Base-by-base conservation (phyloP, 92 coral and sea anemone genomes). In the Zoanthus sociatus region DNA sequence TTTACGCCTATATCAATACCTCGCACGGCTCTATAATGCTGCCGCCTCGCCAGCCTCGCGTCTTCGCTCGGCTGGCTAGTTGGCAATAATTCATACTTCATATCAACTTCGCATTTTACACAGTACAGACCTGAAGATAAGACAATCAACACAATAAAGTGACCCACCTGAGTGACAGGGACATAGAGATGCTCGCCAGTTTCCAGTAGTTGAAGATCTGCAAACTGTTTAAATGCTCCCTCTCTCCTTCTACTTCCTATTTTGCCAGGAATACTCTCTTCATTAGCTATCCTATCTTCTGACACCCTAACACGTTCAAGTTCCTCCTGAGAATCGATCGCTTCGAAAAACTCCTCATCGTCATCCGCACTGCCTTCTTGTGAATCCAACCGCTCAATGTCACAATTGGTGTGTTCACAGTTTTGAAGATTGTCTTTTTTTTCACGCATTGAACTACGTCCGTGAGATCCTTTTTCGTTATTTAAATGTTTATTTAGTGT, bases 271-370 rank as follows among this genome's bases (percentile, higher is more conserved):
- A 56, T 76, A 26, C 6, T 26, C 82, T 48, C 85, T 75, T 30
- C 45, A 11, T 17, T 42, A 31, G 64, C 31, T 51, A 77, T 73
- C 6, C 45, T 20, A 6, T 75, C 90, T 26, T 72, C 88, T 16
- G 53, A 76, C 75, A 75, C 84, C 32, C 77, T 58, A 8, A 77
- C 89, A 10, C 79, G 88, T 31, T 86, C 93, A 15, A 83, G 70
- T 16, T 94, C 93, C 5, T 90, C 94, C 68, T 90, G 94, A 9
- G 92, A 90, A 83, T 97, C 99, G 31, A 97, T 90, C 0, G 99
- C 98, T 84, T 97, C 99, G 67, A 95, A 97, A 82, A 97, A 97
- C 72, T 95, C 98, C 6, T 97, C 98, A 16, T 96, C 98, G 55
- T 93, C 96, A 42, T 90, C 94, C 11, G 86, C 92, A 26, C 90